phyloP scores from a whole-genome alignment of 2,888 invertebrate species.

The Anarsia innoxiella region DNA sequence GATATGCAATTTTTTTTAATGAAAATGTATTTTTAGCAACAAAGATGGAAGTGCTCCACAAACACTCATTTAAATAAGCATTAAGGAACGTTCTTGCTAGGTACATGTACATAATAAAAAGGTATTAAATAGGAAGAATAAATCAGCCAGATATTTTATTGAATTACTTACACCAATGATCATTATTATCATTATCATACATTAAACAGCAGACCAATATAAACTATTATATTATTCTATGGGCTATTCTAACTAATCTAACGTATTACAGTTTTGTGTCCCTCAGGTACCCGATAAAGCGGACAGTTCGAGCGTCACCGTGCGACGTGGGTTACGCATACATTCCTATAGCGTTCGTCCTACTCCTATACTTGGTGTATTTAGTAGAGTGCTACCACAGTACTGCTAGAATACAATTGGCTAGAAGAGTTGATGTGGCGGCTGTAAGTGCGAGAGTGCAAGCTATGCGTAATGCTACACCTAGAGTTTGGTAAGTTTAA shows the following conservation, averaged over 20 bases:
- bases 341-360: constrained; percentile 86
- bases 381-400: constrained; percentile 90
- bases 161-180: no score
- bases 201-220: no score
- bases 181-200: no score
- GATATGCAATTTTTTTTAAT: no score
- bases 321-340: constrained; percentile 89
- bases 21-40: no score
- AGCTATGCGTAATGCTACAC: constrained; percentile 80
- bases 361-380: constrained; percentile 86
- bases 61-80: no score
- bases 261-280: constrained; percentile 41
- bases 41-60: no score
- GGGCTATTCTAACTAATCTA: constrained; percentile 11
- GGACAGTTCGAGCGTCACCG: constrained; percentile 80
- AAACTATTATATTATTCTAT: no score
- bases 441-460: constrained; percentile 79
- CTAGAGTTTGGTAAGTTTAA: constrained; percentile 84
- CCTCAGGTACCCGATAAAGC: constrained; percentile 76
- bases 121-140: no score
- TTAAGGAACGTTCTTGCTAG: no score
- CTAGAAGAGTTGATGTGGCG: constrained; percentile 77
- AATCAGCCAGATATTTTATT: no score
- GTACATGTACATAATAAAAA: no score
- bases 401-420: constrained; percentile 81